phyloP scores from a whole-genome alignment of 2,888 invertebrate species.

The Drosophila prolongata region DNA sequence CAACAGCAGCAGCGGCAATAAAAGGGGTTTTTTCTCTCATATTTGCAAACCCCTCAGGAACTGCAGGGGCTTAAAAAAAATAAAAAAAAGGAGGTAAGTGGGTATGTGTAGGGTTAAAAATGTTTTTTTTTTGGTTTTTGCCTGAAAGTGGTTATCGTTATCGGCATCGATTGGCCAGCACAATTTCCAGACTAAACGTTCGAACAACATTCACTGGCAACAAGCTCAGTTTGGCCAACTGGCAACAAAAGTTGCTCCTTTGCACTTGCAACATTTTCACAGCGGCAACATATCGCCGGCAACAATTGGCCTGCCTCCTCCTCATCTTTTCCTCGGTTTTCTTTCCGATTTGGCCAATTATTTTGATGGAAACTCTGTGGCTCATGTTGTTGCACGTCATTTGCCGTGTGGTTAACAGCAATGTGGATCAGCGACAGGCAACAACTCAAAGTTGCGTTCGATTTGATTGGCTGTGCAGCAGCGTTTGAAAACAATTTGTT shows the following conservation, averaged over 20 bases:
- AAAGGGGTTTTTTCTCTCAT: constrained; percentile 21
- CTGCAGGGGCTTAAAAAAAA: constrained; percentile 2
- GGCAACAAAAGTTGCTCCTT: constrained; percentile 11
- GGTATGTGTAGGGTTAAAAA: not conserved
- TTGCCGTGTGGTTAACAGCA: constrained; percentile 60
- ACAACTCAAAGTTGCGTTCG: constrained; percentile 49
- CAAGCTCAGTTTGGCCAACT: constrained; percentile 27
- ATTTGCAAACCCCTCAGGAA: constrained; percentile 35
- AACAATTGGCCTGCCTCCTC: constrained; percentile 31
- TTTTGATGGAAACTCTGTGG: constrained; percentile 63
- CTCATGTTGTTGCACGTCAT: constrained; percentile 43
- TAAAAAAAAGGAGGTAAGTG: not conserved
- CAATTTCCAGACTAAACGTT: constrained; percentile 59
- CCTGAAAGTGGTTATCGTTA: constrained; percentile 33
- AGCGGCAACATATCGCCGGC: constrained; percentile 28
- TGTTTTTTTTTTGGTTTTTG: constrained; percentile 5
- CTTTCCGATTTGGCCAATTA: constrained; percentile 64
- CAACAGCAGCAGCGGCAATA: constrained; percentile 30
- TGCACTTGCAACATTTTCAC: constrained; percentile 33
- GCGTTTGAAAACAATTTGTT: constrained; percentile 78
- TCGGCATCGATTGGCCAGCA: constrained; percentile 32
- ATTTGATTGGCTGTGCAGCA: constrained; percentile 69
- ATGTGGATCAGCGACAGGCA: constrained; percentile 68
- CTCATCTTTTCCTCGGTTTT: constrained; percentile 46
- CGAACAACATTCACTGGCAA: constrained; percentile 3